Evolutionary conservation across 2,113 vertebrate genomes (phyloP), one percentile per base, ranked within the genome.

Genomic region (Gopherus evgoodei): DNA sequence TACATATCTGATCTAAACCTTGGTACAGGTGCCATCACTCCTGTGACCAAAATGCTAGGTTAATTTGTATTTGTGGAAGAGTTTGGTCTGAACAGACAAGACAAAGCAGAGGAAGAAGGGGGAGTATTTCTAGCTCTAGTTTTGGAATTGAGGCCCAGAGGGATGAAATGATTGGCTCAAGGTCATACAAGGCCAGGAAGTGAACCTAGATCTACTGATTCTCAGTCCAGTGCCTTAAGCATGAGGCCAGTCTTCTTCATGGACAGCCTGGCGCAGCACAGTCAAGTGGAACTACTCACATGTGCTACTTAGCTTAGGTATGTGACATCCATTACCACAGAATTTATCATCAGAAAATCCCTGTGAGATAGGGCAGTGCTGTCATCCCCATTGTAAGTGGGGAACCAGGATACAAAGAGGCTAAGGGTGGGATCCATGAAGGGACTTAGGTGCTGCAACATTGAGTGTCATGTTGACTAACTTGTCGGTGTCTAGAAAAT

Each of bases 1-100:
- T 98, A 95, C 95, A 50, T 93, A 93, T 57, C 93, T 54, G 94
- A 92, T 88, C 95, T 89, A 59, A 79, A 57, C 62, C 92, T 78
- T 87, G 82, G 88, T 84, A 83, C 86, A 31, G 62, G 93, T 29
- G 81, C 92, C 84, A 72, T 94, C 92, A 29, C 62, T 86, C 11
- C 50, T 25, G 81, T 83, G 52, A 52, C 76, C 42, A 10, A 82
- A 84, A 59, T 84, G 84, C 86, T 79, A 85, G 89, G 49, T 85
- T 57, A 53, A 59, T 80, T 84, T 91, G 81, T 62, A 44, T 84
- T 19, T 0, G 79, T 24, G 81, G 90, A 90, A 95, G 65, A 57
- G 89, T 50, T 50, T 44, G 21, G 38, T 44, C 38, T 44, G 22
- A 76, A 27, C 16, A 76, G 42, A 76, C 42, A 86, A 90, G 27